phyloP scores from a whole-genome alignment of 2,797 vertebrate genomes.

The Coilia nasus region DNA sequence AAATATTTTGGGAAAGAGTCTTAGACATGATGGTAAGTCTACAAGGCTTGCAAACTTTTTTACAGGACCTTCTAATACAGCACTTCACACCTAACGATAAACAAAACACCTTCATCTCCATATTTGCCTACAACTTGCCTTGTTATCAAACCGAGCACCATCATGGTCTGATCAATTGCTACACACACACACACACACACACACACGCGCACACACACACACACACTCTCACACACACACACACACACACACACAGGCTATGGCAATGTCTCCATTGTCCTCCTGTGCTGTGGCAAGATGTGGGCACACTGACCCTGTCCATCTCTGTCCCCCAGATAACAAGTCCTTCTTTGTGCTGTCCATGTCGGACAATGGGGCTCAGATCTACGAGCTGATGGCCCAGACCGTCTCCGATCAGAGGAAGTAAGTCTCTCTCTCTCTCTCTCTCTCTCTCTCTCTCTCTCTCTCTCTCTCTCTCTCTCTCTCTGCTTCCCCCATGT shows the following conservation, averaged over 20 bases:
- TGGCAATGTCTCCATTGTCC: no score
- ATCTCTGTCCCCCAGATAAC: conserved; percentile 80
- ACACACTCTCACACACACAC: conserved; percentile 4
- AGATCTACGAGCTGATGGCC: conserved; percentile 95
- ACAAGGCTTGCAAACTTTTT: no score
- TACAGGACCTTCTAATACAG: no score
- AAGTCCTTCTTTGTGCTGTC: conserved; percentile 97
- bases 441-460: not conserved
- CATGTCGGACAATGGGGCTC: conserved; percentile 95
- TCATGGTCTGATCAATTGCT: conserved; percentile 90
- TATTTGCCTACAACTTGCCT: no score
- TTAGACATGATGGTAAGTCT: no score
- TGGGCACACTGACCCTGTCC: not conserved
- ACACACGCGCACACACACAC: conserved; percentile 12
- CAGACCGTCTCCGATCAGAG: conserved; percentile 94
- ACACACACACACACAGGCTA: not conserved
- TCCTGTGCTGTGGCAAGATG: no score
- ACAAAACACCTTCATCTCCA: conserved; percentile 86
- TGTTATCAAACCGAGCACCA: conserved; percentile 92
- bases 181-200: not conserved
- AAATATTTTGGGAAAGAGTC: no score
- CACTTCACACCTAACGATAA: no score
- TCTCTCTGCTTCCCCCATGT: not conserved
- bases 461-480: no score
- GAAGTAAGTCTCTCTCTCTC: conserved; percentile 76